Percentiles rank a stretch among this genome's conserved stretches.
phyloP scores from a whole-genome alignment of 2,113 vertebrate species.

The Suricata suricatta region DNA sequence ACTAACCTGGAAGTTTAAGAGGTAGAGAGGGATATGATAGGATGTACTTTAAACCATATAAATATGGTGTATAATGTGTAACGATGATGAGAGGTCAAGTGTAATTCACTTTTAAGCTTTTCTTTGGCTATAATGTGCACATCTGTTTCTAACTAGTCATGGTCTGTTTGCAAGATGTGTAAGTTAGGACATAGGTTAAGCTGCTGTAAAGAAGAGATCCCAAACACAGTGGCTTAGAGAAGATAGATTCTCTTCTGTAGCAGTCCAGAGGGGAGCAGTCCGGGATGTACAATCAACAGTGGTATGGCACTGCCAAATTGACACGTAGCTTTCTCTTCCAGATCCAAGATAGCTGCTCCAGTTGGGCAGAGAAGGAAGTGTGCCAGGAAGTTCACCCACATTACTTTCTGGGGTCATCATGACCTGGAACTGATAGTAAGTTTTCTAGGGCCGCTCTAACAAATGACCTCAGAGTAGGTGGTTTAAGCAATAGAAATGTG shows the following conservation, averaged over 20 bases:
- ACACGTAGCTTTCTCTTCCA: neutral
- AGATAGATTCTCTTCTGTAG: neutral
- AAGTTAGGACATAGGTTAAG: neutral
- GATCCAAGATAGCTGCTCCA: neutral
- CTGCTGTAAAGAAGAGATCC: neutral
- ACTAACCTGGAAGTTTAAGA: neutral
- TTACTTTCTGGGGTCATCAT: neutral
- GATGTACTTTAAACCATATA: neutral
- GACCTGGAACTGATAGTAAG: neutral
- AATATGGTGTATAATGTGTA: neutral
- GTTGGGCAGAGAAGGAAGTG: neutral
- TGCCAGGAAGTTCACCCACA: neutral
- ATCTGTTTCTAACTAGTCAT: neutral
- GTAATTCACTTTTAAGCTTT: neutral
- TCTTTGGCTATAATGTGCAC: neutral
- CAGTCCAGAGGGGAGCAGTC: neutral
- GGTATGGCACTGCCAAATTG: neutral
- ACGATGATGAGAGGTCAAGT: neutral
- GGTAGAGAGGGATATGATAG: neutral
- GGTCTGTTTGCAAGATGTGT: neutral
- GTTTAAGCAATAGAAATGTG: neutral
- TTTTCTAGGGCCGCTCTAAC: neutral
- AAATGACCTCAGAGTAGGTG: neutral
- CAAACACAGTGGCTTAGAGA: neutral
- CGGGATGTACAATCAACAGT: neutral